A percentile compares a stretch with the other conserved stretches of the same genome.
Conservation (phyloP, 2,113 vertebrate species). For the Garra rufa region DNA sequence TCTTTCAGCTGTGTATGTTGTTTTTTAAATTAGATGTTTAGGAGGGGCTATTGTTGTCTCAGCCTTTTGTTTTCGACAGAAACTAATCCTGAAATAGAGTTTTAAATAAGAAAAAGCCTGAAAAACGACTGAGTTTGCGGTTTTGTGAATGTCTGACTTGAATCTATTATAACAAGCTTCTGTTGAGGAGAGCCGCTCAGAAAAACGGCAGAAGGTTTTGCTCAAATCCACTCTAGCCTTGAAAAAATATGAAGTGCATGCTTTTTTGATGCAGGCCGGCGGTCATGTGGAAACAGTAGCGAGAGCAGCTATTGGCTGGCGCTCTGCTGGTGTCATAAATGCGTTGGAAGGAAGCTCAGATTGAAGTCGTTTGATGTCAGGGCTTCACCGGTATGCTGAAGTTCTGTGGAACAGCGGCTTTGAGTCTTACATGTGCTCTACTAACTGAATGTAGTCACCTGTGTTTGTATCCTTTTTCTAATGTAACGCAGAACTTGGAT, state of each 20-base stretch:
- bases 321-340: not conserved
- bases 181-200: not conserved
- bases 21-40: not conserved
- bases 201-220: not conserved
- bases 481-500: not conserved
- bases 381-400: not conserved
- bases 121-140: not conserved
- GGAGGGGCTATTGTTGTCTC: constrained; percentile 12
- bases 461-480: not conserved
- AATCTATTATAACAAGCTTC: not conserved
- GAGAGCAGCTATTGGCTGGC: not conserved
- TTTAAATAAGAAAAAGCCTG: not conserved
- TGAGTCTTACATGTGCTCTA: not conserved
- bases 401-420: not conserved
- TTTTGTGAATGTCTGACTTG: not conserved
- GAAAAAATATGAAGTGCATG: not conserved
- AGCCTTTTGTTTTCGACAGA: not conserved
- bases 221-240: not conserved
- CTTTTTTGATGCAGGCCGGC: not conserved
- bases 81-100: not conserved
- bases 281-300: not conserved
- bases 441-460: not conserved
- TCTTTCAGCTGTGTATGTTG: not conserved
- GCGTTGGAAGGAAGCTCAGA: not conserved
- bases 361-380: not conserved